phyloP scores from a whole-genome alignment of 2,888 invertebrate genomes.

The Drosophila mimica region DNA sequence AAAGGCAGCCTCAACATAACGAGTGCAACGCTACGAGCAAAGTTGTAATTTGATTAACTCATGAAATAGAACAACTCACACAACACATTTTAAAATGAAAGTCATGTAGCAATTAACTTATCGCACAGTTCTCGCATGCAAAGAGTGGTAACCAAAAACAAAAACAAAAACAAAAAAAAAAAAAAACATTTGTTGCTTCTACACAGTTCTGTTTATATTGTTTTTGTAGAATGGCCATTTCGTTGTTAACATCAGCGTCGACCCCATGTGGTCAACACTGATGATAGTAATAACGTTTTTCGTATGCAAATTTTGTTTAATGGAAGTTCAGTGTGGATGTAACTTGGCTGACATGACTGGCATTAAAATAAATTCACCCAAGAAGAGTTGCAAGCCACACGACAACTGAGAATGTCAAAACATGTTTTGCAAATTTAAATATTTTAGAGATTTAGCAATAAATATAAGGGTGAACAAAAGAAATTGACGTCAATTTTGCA shows the following conservation, averaged over 20 bases:
- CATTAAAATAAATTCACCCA: not conserved
- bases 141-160: slow-evolving; percentile 14
- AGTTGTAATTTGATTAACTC: not conserved
- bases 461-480: not conserved
- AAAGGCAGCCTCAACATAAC: not conserved
- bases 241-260: slow-evolving; percentile 11
- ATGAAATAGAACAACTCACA: not conserved
- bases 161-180: not conserved
- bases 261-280: not conserved
- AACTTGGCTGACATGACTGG: not conserved
- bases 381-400: not conserved
- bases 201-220: slow-evolving; percentile 10
- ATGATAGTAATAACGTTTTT: slow-evolving; percentile 3
- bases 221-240: slow-evolving; percentile 1
- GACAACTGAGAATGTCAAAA: not conserved
- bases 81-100: not conserved
- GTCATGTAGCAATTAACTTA: not conserved
- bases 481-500: not conserved
- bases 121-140: slow-evolving; percentile 10
- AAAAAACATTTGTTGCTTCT: not conserved
- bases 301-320: slow-evolving; percentile 20
- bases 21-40: not conserved
- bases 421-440: not conserved
- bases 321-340: not conserved
- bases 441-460: not conserved